Conservation (phyloP, 2,113 vertebrate species). For the Aix galericulata region DNA sequence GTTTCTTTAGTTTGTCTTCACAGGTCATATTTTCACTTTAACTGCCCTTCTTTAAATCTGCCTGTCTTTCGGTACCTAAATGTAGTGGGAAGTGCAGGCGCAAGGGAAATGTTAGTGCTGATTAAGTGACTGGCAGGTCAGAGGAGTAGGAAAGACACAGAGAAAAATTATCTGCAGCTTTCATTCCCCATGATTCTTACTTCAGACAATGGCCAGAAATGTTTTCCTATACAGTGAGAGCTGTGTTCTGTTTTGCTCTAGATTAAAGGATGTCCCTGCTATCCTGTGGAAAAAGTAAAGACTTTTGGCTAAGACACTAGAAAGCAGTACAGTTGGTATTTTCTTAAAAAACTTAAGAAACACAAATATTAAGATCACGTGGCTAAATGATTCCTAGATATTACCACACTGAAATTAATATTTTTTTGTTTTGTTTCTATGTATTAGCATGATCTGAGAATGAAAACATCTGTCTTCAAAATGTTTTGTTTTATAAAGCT, state of each 20-base stretch:
- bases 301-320: not conserved
- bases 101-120: not conserved
- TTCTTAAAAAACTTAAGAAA: not conserved
- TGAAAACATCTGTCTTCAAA: not conserved
- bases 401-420: not conserved
- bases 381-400: not conserved
- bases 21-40: not conserved
- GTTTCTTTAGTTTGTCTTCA: not conserved
- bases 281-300: not conserved
- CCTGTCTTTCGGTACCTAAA: not conserved
- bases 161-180: not conserved
- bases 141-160: not conserved
- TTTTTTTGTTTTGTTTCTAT: not conserved
- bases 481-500: not conserved
- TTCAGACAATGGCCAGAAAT: not conserved
- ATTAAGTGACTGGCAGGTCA: not conserved
- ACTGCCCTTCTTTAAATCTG: not conserved
- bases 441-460: not conserved
- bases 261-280: not conserved
- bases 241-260: not conserved
- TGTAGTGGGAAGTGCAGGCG: not conserved
- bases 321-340: not conserved
- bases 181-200: not conserved
- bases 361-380: not conserved
- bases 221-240: not conserved